Evolutionary conservation across 2,113 vertebrate genomes (phyloP).

Genomic region (Mola mola): DNA sequence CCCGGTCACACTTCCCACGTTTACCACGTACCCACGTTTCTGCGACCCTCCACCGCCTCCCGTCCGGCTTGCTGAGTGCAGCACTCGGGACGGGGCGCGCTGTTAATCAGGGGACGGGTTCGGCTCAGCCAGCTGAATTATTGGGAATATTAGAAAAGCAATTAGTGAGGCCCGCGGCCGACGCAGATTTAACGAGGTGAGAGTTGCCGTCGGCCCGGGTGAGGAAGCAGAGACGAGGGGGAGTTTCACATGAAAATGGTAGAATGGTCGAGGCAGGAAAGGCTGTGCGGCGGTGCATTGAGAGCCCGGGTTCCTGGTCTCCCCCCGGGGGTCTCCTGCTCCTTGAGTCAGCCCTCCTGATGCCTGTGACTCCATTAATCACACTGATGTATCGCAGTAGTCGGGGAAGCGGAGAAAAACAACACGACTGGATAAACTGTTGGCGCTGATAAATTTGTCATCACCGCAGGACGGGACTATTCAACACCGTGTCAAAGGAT

Average conservation of each 20-base stretch:
- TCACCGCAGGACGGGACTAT: conserved; percentile 15
- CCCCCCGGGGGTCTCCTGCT: conserved; percentile 53
- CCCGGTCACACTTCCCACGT: no score
- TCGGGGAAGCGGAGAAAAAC: conserved; percentile 58
- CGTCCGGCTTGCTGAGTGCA: conserved; percentile 65
- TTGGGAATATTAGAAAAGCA: conserved; percentile 76
- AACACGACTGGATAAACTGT: conserved; percentile 60
- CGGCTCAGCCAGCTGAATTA: conserved; percentile 69
- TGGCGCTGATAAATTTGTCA: conserved; percentile 19
- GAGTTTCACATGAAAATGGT: conserved; percentile 51
- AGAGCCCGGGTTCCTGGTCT: conserved; percentile 45
- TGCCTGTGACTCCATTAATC: conserved; percentile 73
- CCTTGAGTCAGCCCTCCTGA: conserved; percentile 37
- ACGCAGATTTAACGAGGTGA: conserved; percentile 63
- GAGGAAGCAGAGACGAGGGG: conserved; percentile 9
- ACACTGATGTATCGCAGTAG: conserved; percentile 67
- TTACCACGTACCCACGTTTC: no score
- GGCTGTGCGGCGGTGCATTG: conserved; percentile 29
- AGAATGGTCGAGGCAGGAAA: conserved; percentile 27
- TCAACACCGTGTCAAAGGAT: conserved; percentile 14
- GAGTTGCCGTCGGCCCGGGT: conserved; percentile 36
- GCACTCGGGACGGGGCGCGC: conserved; percentile 38
- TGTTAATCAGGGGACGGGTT: conserved; percentile 65
- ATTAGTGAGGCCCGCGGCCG: conserved; percentile 59
- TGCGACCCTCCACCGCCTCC: no score